phyloP scores from a whole-genome alignment of 1,140 invertebrate species.

The Drosophila azteca region DNA sequence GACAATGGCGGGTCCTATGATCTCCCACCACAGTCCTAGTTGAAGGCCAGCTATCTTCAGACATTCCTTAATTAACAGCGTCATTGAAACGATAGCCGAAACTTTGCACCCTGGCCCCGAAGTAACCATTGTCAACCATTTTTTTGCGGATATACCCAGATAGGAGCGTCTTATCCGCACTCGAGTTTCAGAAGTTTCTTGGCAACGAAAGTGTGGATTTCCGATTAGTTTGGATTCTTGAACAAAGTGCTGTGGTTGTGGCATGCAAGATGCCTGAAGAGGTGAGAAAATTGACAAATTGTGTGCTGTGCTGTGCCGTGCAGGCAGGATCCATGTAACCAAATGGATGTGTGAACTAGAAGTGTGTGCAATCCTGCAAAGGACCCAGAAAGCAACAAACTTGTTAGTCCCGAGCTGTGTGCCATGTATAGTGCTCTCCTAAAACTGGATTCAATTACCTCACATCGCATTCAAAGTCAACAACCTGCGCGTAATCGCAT shows the following conservation, averaged over 20 bases:
- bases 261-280: conserved; percentile 1
- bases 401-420: background rate
- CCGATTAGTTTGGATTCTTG: conserved; percentile 18
- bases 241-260: conserved; percentile 11
- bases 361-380: conserved; percentile 7
- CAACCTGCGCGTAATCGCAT: conserved; percentile 32
- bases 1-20: conserved; percentile 23
- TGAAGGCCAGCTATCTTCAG: conserved; percentile 28
- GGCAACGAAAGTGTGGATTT: background rate
- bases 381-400: too few relatives aligned
- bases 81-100: conserved; percentile 23
- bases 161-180: conserved; percentile 31
- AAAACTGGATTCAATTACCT: conserved; percentile 32
- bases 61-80: conserved; percentile 54
- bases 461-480: conserved; percentile 39
- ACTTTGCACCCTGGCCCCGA: conserved; percentile 32
- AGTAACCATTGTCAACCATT: background rate
- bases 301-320: background rate
- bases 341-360: background rate
- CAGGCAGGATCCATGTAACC: conserved; percentile 1
- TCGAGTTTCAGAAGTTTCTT: conserved; percentile 19
- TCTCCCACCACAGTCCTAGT: conserved; percentile 12
- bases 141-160: conserved; percentile 27
- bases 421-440: background rate
- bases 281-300: conserved; percentile 22